Evolutionary conservation across 2,888 invertebrate species (phyloP), one percentile per base, ranked within the genome.

Genomic region (Ryuthela nishihirai): DNA sequence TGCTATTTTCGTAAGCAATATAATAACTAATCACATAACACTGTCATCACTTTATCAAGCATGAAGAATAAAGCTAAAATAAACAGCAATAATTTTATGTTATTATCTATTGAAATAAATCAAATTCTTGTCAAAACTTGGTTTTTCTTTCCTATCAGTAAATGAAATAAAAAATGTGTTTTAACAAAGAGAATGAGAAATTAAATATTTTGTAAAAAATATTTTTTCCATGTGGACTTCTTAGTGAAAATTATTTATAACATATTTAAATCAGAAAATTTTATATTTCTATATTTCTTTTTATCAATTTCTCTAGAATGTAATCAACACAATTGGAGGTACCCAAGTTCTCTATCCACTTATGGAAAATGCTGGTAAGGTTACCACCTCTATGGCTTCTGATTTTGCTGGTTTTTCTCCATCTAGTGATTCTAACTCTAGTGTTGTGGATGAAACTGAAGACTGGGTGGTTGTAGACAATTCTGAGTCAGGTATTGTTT

Each of bases 281-380:
- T 15, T 35, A 38, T 35, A n/a, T n/a, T n/a, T n/a, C n/a, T n/a
- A n/a, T n/a, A n/a, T n/a, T n/a, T n/a, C n/a, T n/a, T n/a, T n/a
- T n/a, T n/a, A n/a, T n/a, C n/a, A n/a, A n/a, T n/a, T n/a, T 23
- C 15, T 18, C n/a, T 69, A 79, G 72, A 77, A 79, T 62, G 76
- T 76, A 1, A 76, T 83, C 40, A 81, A 81, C 70, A 80, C 80
- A 63, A 76, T 83, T 43, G 82, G 82, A 10, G 82, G 82, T 1
- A 73, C 82, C n/a, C 79, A 78, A 66, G 78, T 80, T 17, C 73
- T 82, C 49, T 75, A 81, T 67, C 82, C 82, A 1, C 75, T 83
- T 34, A 70, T 83, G 34, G 81, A 82, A 69, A 74, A 74, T 56
- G 71, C 72, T 2, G 67, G 69, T 49, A 67, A 66, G 40, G 55